Evolutionary conservation across 2,113 vertebrate genomes (phyloP).

Genomic region (Urocolius indicus): DNA sequence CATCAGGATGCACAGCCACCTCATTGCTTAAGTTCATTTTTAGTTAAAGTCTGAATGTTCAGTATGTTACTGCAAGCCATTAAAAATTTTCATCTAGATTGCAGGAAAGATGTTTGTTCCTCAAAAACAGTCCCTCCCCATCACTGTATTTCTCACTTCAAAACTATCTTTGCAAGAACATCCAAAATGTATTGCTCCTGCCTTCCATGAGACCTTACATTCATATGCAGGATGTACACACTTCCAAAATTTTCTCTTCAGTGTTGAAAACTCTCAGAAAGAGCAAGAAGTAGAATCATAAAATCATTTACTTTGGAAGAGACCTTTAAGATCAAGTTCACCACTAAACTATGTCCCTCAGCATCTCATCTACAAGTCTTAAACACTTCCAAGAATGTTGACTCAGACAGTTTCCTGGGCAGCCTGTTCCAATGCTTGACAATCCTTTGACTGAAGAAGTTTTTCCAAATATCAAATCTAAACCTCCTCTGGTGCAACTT

Average conservation of each 20-base stretch:
- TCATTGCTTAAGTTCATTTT: neutral
- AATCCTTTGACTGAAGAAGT: no score
- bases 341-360: neutral
- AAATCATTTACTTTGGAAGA: neutral
- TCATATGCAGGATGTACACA: neutral
- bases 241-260: neutral
- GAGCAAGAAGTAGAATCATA: neutral
- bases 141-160: neutral
- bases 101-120: neutral
- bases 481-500: no score
- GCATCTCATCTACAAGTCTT: neutral
- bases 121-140: neutral
- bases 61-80: neutral
- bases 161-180: neutral
- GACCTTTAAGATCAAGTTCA: neutral
- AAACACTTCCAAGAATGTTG: neutral
- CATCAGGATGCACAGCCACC: neutral
- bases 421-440: neutral
- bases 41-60: neutral
- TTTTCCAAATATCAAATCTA: no score
- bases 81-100: neutral
- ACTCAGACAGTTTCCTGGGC: neutral
- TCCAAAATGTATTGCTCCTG: neutral
- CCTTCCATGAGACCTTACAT: neutral
- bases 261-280: neutral